Evolutionary conservation across 2,797 vertebrate species (phyloP).

Genomic region (Huso huso): DNA sequence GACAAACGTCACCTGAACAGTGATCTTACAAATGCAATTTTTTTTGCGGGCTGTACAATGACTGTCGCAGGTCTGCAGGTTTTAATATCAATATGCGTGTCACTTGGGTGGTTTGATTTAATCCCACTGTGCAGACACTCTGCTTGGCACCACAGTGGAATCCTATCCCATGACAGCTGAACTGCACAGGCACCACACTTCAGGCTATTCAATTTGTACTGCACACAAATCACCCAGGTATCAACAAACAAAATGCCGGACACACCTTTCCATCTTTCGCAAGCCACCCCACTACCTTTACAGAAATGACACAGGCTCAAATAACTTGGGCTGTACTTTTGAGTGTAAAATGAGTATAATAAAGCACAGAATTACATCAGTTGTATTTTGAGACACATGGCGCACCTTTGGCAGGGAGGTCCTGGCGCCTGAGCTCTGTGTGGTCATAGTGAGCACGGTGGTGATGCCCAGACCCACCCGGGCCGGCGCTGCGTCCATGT

Average conservation of each 20-base stretch:
- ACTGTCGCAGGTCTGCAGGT: no score
- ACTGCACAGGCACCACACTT: constrained; percentile 37
- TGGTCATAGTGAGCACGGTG: constrained; percentile 98
- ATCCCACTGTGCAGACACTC: background rate
- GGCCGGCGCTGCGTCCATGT: constrained; percentile 94
- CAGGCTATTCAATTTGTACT: constrained; percentile 30
- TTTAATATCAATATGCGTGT: no score
- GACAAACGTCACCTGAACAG: no score
- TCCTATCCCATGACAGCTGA: no score
- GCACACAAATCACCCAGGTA: constrained; percentile 44
- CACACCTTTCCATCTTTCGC: background rate
- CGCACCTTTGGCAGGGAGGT: constrained; percentile 93
- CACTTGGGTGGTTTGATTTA: no score
- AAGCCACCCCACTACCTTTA: no score
- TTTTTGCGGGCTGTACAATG: no score
- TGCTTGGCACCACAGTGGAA: constrained; percentile 34
- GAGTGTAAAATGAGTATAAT: background rate
- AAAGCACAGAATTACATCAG: background rate
- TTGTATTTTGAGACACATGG: background rate
- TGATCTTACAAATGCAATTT: no score
- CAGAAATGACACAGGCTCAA: no score
- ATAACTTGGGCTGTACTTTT: background rate
- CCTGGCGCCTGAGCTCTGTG: constrained; percentile 93
- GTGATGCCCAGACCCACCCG: constrained; percentile 97
- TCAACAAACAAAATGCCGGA: constrained; percentile 31